Percentiles rank a stretch among this genome's conserved stretches.
Evolutionary conservation across 1,140 invertebrate genomes (phyloP).

Genomic region (Propsilocerus akamusi): DNA sequence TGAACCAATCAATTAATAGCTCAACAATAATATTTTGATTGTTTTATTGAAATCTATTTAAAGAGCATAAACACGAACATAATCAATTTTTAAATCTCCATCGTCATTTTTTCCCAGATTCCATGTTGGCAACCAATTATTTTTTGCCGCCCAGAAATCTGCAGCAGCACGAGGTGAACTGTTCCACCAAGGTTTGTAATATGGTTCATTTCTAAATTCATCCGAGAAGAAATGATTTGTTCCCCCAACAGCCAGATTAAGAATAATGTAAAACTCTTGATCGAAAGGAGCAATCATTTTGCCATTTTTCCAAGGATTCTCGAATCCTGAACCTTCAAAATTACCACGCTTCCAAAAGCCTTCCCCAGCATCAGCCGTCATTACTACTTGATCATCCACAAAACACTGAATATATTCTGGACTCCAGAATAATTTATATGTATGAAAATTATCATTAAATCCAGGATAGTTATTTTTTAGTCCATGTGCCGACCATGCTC

Average conservation of each 20-base stretch:
- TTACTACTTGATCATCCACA: background rate
- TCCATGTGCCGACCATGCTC: constrained; percentile 29
- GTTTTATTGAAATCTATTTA: too few relatives aligned
- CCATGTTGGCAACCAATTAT: background rate
- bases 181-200: constrained; percentile 33
- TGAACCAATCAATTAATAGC: too few relatives aligned
- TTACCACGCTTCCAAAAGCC: constrained; percentile 1
- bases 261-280: constrained; percentile 39
- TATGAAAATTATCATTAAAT: constrained; percentile 37
- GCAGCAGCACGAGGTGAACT: background rate
- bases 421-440: constrained; percentile 37
- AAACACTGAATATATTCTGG: constrained; percentile 21
- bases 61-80: too few relatives aligned
- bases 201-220: constrained; percentile 20
- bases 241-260: constrained; percentile 45
- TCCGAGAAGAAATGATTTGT: constrained; percentile 39
- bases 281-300: background rate
- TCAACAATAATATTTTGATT: too few relatives aligned
- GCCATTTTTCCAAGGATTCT: background rate
- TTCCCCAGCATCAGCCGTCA: background rate
- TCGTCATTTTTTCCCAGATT: too few relatives aligned
- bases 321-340: background rate
- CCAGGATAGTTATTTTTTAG: constrained; percentile 24
- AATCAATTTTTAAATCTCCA: too few relatives aligned
- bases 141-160: background rate